These are phyloP conservation scores for Cyclina sinensis DNA, from an alignment of 1,140 invertebrate species.

Conservation along the genomic window DNA sequence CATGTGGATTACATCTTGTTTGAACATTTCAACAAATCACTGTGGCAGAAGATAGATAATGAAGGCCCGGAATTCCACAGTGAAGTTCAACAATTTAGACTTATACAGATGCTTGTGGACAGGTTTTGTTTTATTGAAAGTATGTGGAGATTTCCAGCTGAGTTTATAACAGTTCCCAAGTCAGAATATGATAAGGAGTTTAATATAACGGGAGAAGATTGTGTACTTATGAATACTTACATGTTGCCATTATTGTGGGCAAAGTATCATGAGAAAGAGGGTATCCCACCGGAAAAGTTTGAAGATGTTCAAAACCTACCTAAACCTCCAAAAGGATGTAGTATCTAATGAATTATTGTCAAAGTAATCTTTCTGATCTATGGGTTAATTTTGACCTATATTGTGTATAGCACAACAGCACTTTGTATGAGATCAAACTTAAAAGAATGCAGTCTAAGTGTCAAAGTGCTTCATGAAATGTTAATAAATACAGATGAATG, in stretches of 20 bases:
- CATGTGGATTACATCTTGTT: slow-evolving; percentile 80
- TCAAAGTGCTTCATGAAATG: too few relatives aligned
- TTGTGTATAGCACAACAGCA: too few relatives aligned
- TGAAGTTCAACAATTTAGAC: slow-evolving; percentile 76
- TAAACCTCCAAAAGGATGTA: slow-evolving; percentile 56
- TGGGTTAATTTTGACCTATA: neutral
- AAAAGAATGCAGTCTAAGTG: too few relatives aligned
- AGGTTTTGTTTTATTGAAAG: slow-evolving; percentile 73
- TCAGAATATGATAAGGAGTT: slow-evolving; percentile 74
- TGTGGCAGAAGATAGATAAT: slow-evolving; percentile 78
- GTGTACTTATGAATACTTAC: slow-evolving; percentile 72
- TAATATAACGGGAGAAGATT: slow-evolving; percentile 74
- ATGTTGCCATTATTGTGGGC: slow-evolving; percentile 56
- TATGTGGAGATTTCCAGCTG: slow-evolving; percentile 15
- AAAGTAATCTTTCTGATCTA: neutral
- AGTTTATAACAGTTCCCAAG: slow-evolving; percentile 67
- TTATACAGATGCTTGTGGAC: slow-evolving; percentile 69
- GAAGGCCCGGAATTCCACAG: slow-evolving; percentile 76
- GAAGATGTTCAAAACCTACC: neutral
- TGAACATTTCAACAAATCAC: slow-evolving; percentile 81
- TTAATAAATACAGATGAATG: too few relatives aligned
- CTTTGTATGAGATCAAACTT: too few relatives aligned
- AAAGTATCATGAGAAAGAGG: slow-evolving; percentile 39
- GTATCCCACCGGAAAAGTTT: slow-evolving; percentile 25
- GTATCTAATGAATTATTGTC: slow-evolving; percentile 8